phyloP scores from a whole-genome alignment of 2,797 vertebrate species.

The Acipenser transmontanus region DNA sequence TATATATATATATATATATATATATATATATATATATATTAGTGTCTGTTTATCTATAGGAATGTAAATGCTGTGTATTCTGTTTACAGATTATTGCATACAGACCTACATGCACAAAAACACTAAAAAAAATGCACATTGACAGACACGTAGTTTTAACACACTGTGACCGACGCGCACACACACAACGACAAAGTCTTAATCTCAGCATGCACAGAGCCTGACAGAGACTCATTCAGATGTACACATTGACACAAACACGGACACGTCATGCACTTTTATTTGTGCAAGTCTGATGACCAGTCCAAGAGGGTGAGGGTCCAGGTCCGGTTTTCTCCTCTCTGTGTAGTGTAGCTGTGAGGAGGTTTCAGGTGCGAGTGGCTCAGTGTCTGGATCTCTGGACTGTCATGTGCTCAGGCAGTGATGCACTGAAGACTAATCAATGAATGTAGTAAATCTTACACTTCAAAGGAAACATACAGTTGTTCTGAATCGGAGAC shows the following conservation, averaged over 20 bases:
- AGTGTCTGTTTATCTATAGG: background rate
- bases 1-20: background rate
- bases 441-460: too few species aligned
- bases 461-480: too few species aligned
- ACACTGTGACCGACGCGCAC: background rate
- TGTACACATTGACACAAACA: background rate
- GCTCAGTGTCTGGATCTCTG: too few species aligned
- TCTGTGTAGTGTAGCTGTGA: background rate
- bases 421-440: too few species aligned
- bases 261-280: background rate
- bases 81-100: too few species aligned
- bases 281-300: background rate
- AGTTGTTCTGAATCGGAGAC: too few species aligned
- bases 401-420: too few species aligned
- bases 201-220: background rate
- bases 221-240: background rate
- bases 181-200: background rate
- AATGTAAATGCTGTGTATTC: too few species aligned
- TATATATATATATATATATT: background rate
- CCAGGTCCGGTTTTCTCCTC: background rate
- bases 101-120: too few species aligned
- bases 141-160: too few species aligned
- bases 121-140: too few species aligned
- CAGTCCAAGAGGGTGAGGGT: background rate
- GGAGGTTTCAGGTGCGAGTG: background rate